phyloP scores from a whole-genome alignment of 2,797 vertebrate genomes.

The Antrozous pallidus region DNA sequence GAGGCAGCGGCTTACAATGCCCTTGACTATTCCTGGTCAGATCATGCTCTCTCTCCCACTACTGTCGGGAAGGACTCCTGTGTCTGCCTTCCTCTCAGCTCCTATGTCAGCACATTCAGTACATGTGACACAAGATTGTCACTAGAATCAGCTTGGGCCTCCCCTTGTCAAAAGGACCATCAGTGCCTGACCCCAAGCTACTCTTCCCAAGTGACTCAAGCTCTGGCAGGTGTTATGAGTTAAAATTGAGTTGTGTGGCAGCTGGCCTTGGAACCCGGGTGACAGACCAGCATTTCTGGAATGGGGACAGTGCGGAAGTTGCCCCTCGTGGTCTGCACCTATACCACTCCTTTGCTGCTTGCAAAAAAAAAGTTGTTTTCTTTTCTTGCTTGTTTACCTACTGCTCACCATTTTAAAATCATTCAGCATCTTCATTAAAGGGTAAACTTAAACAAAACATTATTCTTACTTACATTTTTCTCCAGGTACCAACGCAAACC shows the following conservation, averaged over 20 bases:
- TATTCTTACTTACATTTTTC: conserved; percentile 28
- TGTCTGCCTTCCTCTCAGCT: background rate
- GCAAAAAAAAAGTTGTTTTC: background rate
- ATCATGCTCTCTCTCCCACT: accelerated
- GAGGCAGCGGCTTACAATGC: background rate
- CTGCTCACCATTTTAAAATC: conserved; percentile 45
- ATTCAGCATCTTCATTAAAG: conserved; percentile 55
- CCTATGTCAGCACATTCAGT: background rate
- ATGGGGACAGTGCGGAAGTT: accelerated
- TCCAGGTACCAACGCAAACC: background rate
- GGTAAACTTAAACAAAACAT: conserved; percentile 31
- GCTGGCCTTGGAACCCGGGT: background rate
- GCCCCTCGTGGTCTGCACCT: accelerated
- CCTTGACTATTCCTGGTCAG: background rate
- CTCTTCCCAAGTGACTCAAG: background rate
- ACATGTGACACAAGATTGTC: conserved; percentile 12
- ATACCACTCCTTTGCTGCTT: background rate
- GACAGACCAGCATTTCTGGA: accelerated
- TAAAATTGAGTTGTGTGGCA: background rate
- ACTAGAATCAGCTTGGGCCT: background rate
- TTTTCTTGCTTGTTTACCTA: conserved; percentile 30
- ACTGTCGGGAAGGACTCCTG: background rate
- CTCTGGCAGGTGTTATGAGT: conserved; percentile 42
- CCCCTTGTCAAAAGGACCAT: conserved; percentile 25
- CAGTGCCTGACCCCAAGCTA: background rate